Conservation (phyloP, 1,140 invertebrate species). For the Diabrotica virgifera region DNA sequence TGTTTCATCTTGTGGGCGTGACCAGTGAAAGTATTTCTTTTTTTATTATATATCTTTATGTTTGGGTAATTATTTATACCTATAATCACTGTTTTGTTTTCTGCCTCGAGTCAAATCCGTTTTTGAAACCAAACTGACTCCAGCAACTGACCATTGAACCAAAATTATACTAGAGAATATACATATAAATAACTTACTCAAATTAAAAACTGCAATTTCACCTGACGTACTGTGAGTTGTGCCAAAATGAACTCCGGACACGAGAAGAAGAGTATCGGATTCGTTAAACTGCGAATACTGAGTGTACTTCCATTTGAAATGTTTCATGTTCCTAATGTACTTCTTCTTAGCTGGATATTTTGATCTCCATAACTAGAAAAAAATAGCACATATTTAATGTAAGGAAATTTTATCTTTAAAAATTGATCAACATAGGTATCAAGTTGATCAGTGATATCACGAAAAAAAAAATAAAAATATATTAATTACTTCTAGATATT, state of each 20-base stretch:
- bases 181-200: slow-evolving; percentile 54
- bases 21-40: no score
- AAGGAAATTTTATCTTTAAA: not conserved
- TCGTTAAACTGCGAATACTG: slow-evolving; percentile 88
- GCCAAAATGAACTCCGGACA: slow-evolving; percentile 85
- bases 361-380: slow-evolving; percentile 75
- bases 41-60: no score
- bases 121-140: no score
- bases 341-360: slow-evolving; percentile 69
- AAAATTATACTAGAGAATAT: not conserved
- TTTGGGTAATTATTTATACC: no score
- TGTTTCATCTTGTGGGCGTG: no score
- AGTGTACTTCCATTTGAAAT: slow-evolving; percentile 84
- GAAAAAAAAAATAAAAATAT: no score
- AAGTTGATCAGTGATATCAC: no score
- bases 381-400: not conserved
- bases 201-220: slow-evolving; percentile 83
- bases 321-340: slow-evolving; percentile 78
- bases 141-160: no score
- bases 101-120: no score
- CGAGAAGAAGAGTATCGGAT: slow-evolving; percentile 76
- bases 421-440: no score
- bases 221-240: slow-evolving; percentile 75
- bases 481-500: no score
- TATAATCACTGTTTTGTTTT: no score